Evolutionary conservation across 2,888 invertebrate species (phyloP), one percentile per base, ranked within the genome.

Genomic region (Oscheius sp.): DNA sequence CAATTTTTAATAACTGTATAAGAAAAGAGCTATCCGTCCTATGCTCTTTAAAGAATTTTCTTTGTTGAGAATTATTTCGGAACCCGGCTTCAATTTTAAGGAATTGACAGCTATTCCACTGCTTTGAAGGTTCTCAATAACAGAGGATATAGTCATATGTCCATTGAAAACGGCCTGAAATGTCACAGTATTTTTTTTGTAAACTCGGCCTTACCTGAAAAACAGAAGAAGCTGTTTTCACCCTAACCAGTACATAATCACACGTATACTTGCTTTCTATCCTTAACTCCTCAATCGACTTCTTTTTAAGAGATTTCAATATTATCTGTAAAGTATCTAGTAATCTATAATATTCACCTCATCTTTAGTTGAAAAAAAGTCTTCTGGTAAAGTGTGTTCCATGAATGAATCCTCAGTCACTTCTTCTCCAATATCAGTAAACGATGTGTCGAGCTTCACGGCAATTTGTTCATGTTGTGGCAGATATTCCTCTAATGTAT

Each of bases 141-240:
- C 30, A 0, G 51, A 51, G 3, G 51, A 28, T 12, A 51, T n/a
- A 28, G 51, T 14, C 51, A 51, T 51, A n/a, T 12, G 12, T 51
- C 1, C 9, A 51, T 51, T 51, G 51, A 51, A 51, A 20, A 51
- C 51, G 32, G 51, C 51, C 51, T 51, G 20, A 51, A 2, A 26
- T 14, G 0, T 2, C 5, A 30, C 4, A 4, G 28, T 26, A 30
- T n/a, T 28, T 26, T n/a, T 30, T 0, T 51, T 51, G n/a, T 51
- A 51, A 3, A 51, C 51, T 51, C 51, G 4, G 9, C 20, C 32
- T 28, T 12, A 12, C 12, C 51, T n/a, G 51, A 32, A 51, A 6
- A 32, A 28, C 51, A 28, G n/a, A n/a, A n/a, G n/a, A n/a, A n/a
- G n/a, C n/a, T n/a, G n/a, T n/a, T 20, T 51, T 32, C 5, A 51